These are phyloP conservation scores for Nannoperca obscura DNA, from an alignment of 2,797 vertebrate species.

Conservation along the genomic window DNA sequence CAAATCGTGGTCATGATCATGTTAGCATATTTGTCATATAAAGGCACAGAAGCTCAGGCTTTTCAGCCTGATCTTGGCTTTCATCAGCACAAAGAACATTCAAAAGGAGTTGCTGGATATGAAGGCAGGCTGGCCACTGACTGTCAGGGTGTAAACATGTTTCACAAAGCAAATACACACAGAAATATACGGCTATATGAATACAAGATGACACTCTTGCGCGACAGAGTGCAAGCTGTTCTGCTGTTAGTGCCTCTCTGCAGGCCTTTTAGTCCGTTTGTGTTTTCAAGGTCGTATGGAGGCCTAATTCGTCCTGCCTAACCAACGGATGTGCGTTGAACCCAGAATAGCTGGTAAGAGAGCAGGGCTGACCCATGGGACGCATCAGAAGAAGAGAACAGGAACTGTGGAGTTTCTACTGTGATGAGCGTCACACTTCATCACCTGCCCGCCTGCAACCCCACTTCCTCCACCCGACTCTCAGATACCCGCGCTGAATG, in stretches of 20 bases:
- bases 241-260: not conserved
- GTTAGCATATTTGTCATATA: not conserved
- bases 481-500: not conserved
- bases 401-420: conserved; percentile 76
- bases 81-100: not conserved
- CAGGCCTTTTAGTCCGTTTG: conserved; percentile 29
- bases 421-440: conserved; percentile 67
- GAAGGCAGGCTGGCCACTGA: not conserved
- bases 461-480: conserved; percentile 44
- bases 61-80: not conserved
- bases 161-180: not conserved
- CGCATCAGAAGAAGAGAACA: conserved; percentile 69
- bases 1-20: not conserved
- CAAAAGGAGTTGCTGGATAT: conserved; percentile 6
- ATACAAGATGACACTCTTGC: not conserved
- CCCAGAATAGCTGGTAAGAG: conserved; percentile 63
- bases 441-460: conserved; percentile 48
- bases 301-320: conserved; percentile 23
- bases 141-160: not conserved
- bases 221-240: not conserved
- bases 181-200: not conserved
- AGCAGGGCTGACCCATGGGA: conserved; percentile 64
- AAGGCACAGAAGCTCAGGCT: not conserved
- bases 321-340: conserved; percentile 66
- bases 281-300: conserved; percentile 36